Evolutionary conservation across 2,797 vertebrate species (phyloP).

Genomic region (Thripadectes ignobilis): DNA sequence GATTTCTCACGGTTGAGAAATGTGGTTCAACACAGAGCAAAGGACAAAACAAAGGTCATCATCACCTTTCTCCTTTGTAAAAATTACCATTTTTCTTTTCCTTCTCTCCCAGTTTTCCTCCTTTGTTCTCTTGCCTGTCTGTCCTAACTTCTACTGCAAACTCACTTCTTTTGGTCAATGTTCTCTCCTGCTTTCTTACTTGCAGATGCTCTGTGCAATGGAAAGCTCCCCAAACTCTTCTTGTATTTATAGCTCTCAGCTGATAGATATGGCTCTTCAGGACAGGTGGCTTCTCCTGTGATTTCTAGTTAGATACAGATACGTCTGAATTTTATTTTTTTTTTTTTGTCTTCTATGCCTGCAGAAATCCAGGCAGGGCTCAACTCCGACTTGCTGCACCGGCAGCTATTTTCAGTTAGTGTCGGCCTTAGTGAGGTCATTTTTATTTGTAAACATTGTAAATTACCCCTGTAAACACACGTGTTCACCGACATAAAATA

Average conservation of each 20-base stretch:
- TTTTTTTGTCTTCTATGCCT: neutral
- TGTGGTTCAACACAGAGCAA: neutral
- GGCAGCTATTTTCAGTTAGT: neutral
- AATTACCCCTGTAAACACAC: neutral
- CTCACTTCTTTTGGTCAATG: neutral
- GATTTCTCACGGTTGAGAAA: neutral
- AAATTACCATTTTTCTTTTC: neutral
- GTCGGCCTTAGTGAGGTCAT: neutral
- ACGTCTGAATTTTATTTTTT: neutral
- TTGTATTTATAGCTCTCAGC: neutral
- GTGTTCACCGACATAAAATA: neutral
- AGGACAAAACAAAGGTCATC: neutral
- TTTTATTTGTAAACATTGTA: neutral
- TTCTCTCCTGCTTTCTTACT: neutral
- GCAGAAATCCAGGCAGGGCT: neutral
- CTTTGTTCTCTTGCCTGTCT: neutral
- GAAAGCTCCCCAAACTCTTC: neutral
- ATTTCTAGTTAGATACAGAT: neutral
- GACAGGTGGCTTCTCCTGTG: neutral
- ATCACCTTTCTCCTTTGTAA: neutral
- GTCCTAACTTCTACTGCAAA: neutral
- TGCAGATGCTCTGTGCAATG: accelerated
- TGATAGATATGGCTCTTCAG: neutral
- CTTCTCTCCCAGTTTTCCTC: neutral
- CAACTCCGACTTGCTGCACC: neutral